Percentiles rank a stretch among this genome's conserved stretches.
Evolutionary conservation across 2,113 vertebrate species (phyloP).

Genomic region (Phrynosoma blainvillii): DNA sequence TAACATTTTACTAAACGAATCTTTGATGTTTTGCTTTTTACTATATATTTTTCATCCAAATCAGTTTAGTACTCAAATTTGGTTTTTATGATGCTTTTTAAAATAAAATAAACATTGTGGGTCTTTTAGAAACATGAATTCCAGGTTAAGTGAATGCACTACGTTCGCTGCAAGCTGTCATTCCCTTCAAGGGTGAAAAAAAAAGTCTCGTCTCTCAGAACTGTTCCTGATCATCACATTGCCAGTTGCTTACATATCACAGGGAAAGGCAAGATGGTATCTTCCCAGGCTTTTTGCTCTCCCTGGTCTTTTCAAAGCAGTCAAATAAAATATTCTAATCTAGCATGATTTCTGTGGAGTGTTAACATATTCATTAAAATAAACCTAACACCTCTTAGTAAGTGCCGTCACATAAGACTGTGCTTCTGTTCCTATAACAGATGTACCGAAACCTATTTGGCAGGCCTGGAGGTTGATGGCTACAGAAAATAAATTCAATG

Average conservation of each 20-base stretch:
- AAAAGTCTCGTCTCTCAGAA: not conserved
- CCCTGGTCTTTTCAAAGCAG: not conserved
- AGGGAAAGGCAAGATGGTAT: not conserved
- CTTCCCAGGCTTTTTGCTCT: not conserved
- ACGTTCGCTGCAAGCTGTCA: not conserved
- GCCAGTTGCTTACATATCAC: not conserved
- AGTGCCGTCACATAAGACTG: not conserved
- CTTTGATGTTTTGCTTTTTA: not conserved
- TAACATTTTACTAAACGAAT: not conserved
- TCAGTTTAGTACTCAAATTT: not conserved
- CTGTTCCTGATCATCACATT: too few species aligned
- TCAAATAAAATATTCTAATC: slow-evolving; percentile 9
- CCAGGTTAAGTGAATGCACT: not conserved
- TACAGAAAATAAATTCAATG: slow-evolving; percentile 8
- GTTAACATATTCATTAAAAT: slow-evolving; percentile 9
- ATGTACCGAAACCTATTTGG: not conserved
- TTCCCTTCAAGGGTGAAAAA: not conserved
- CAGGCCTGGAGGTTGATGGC: not conserved
- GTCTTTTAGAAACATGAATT: not conserved
- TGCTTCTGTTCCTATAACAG: not conserved
- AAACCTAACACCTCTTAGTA: not conserved
- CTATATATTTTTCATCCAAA: not conserved
- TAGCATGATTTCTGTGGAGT: not conserved
- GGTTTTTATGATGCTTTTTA: not conserved
- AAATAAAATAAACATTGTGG: too few species aligned